These are phyloP conservation scores for Callaeas wilsoni DNA, from an alignment of 2,113 vertebrate genomes.

Conservation along the genomic window DNA sequence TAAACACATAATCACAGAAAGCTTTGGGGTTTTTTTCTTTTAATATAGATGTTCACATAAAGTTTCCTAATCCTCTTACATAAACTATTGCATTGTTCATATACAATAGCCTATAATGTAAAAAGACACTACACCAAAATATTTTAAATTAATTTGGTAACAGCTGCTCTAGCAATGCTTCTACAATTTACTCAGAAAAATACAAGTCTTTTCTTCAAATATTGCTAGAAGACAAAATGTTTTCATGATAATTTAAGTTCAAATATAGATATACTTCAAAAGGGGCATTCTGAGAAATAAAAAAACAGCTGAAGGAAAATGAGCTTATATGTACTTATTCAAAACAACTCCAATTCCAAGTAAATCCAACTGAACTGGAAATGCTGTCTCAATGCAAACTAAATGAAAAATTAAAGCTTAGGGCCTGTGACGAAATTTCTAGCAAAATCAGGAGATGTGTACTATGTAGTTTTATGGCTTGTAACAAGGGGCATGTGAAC, in stretches of 20 bases:
- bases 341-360: not conserved
- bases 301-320: not conserved
- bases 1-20: not conserved
- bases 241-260: not conserved
- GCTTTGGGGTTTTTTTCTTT: not conserved
- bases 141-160: not conserved
- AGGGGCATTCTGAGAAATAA: not conserved
- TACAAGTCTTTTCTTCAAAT: not conserved
- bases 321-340: not conserved
- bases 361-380: not conserved
- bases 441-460: not conserved
- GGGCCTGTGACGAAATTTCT: not conserved
- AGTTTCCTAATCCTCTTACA: not conserved
- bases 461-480: not conserved
- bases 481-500: not conserved
- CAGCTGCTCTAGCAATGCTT: not conserved
- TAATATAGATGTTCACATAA: not conserved
- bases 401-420: not conserved
- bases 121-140: not conserved
- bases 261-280: not conserved
- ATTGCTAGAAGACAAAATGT: not conserved
- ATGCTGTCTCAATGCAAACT: not conserved
- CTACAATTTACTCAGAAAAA: not conserved
- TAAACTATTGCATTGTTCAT: not conserved
- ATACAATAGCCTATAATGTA: not conserved